phyloP scores from a whole-genome alignment of 2,113 vertebrate species.

The Eulemur macaco region DNA sequence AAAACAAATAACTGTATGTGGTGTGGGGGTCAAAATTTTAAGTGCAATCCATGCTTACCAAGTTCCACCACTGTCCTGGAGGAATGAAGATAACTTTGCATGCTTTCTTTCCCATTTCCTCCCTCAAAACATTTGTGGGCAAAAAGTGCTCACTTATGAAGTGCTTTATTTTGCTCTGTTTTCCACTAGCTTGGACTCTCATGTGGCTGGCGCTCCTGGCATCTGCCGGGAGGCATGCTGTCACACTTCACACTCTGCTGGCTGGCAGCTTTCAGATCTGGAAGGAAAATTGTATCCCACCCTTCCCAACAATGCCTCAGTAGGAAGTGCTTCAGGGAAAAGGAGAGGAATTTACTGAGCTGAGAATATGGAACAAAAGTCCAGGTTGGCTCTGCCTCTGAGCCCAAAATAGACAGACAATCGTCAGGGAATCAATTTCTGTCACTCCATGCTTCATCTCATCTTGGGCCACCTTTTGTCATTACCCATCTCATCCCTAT shows the following conservation, averaged over 20 bases:
- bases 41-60: neutral
- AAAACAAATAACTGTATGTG: neutral
- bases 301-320: slow-evolving; percentile 5
- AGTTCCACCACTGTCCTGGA: neutral
- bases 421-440: slow-evolving; percentile 38
- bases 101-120: neutral
- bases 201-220: neutral
- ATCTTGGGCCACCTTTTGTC: neutral
- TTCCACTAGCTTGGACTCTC: neutral
- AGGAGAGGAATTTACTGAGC: slow-evolving; percentile 22
- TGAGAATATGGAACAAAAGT: slow-evolving; percentile 21
- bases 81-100: slow-evolving; percentile 1
- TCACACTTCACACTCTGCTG: neutral
- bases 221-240: neutral
- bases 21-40: neutral
- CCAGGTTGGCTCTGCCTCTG: neutral
- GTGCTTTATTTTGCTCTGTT: neutral
- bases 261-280: neutral
- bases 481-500: neutral
- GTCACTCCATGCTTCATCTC: neutral
- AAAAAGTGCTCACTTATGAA: neutral
- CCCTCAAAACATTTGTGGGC: neutral
- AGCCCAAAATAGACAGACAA: neutral
- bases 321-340: neutral
- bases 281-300: neutral